Conservation (phyloP, 1,140 invertebrate genomes). For the Camponotus pennsylvanicus region DNA sequence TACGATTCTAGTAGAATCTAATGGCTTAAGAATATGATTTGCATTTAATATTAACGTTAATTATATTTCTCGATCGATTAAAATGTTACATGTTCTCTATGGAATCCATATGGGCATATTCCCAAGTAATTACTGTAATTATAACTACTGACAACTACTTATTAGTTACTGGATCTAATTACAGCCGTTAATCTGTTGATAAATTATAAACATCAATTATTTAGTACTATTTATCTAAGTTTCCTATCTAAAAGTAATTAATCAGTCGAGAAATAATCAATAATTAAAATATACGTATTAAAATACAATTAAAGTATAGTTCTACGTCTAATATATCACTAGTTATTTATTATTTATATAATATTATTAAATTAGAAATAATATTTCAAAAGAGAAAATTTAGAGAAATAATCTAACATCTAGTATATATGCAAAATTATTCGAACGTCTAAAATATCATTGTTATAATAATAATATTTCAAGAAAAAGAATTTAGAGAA, state of each 20-base stretch:
- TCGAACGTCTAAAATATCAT: too few relatives aligned
- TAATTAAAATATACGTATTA: background rate
- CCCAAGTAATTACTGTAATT: background rate
- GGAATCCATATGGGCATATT: background rate
- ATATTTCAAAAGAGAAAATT: too few relatives aligned
- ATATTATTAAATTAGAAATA: too few relatives aligned
- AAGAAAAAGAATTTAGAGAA: too few relatives aligned
- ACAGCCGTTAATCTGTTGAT: background rate
- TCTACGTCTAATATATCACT: background rate
- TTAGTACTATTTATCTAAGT: background rate
- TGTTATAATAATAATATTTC: too few relatives aligned
- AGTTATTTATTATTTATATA: background rate
- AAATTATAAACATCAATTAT: background rate
- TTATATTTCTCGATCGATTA: background rate
- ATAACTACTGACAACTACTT: background rate
- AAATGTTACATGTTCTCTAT: background rate
- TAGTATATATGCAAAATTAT: too few relatives aligned
- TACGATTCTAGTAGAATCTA: background rate
- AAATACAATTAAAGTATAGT: background rate
- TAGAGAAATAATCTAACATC: too few relatives aligned
- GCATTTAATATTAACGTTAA: conserved; percentile 7
- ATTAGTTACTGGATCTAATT: background rate
- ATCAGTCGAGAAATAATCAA: background rate
- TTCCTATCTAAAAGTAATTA: background rate
- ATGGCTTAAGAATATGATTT: background rate